phyloP scores from a whole-genome alignment of 1,140 invertebrate species.

The Drosophila neocordata region DNA sequence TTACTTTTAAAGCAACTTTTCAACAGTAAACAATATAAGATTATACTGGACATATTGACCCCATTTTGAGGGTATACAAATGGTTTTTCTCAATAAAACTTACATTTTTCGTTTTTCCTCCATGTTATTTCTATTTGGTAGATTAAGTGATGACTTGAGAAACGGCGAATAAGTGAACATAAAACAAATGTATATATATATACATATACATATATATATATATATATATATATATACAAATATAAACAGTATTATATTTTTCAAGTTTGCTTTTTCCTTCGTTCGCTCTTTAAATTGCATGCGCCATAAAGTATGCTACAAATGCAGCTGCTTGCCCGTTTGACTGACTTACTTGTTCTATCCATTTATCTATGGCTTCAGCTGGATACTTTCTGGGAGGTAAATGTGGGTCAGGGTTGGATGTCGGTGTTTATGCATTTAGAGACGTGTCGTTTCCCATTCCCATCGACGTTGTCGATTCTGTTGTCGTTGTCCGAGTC shows the following conservation, averaged over 20 bases:
- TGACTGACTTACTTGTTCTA: slow-evolving; percentile 12
- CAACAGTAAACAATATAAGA: background rate
- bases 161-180: slow-evolving; percentile 41
- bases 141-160: slow-evolving; percentile 63
- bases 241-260: slow-evolving; percentile 27
- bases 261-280: slow-evolving; percentile 40
- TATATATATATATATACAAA: background rate
- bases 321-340: slow-evolving; percentile 32
- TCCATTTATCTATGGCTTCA: slow-evolving; percentile 2
- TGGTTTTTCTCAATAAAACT: slow-evolving; percentile 31
- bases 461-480: background rate
- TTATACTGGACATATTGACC: background rate
- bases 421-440: slow-evolving; percentile 58
- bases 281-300: slow-evolving; percentile 52
- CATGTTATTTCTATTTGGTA: slow-evolving; percentile 50
- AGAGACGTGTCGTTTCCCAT: slow-evolving; percentile 35
- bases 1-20: background rate
- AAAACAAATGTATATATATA: slow-evolving; percentile 31
- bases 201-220: background rate
- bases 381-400: background rate
- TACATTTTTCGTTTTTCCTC: slow-evolving; percentile 23
- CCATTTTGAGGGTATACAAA: slow-evolving; percentile 25
- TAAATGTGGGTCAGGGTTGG: slow-evolving; percentile 57
- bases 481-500: slow-evolving; percentile 17
- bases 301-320: slow-evolving; percentile 51